A percentile compares a stretch with the other conserved stretches of the same genome.
Evolutionary conservation across 2,797 vertebrate genomes (phyloP).

Genomic region (Glyptemys insculpta): DNA sequence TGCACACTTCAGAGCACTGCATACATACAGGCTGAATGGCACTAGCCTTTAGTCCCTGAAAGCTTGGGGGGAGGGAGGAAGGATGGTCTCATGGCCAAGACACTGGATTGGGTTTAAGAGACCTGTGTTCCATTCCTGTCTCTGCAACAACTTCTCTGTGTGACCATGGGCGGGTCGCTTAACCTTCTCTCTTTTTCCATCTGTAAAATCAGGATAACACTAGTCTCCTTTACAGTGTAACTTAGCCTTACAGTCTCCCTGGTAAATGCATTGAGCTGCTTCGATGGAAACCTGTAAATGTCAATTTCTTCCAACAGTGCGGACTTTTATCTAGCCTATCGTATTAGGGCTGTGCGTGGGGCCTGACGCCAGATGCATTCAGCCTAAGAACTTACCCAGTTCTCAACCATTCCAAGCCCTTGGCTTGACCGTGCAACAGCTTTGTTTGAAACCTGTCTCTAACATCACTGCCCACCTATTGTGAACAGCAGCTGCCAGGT

Average conservation of each 20-base stretch:
- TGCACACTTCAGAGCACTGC: neutral
- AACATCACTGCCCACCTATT: neutral
- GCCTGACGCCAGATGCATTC: neutral
- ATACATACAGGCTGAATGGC: neutral
- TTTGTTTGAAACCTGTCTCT: neutral
- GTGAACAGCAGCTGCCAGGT: neutral
- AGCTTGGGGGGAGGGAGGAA: neutral
- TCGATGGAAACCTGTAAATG: neutral
- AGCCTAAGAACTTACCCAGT: neutral
- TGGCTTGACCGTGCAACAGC: neutral
- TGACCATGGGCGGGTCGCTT: neutral
- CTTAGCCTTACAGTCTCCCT: neutral
- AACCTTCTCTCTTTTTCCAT: neutral
- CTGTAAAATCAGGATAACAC: neutral
- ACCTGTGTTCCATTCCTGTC: neutral
- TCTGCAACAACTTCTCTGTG: neutral
- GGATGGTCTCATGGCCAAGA: neutral
- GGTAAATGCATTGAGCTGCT: neutral
- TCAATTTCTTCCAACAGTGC: neutral
- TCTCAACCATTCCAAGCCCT: neutral
- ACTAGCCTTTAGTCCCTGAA: neutral
- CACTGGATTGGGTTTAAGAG: neutral
- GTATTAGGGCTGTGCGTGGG: neutral
- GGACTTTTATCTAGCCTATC: neutral
- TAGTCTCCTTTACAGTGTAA: neutral